Base-by-base conservation (phyloP, 2,113 vertebrate species). In the Diglossa brunneiventris region DNA sequence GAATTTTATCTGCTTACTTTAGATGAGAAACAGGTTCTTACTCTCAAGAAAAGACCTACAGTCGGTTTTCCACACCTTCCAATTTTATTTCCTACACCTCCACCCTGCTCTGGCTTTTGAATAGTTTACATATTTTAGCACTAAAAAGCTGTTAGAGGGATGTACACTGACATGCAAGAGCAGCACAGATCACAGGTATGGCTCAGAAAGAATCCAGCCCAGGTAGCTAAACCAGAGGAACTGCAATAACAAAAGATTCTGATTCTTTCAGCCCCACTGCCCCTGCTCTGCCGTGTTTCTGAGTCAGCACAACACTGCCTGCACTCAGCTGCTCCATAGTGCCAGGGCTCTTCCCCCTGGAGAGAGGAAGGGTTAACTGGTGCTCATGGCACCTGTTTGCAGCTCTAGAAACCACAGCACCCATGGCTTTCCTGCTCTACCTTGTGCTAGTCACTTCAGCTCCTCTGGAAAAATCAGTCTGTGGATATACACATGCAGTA, bases 131-230 rank as follows among this genome's bases (percentile, higher is more conserved):
- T n/a, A 30, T 84, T 50, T 41, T 70, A 52, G 44, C 27, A 44
- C 22, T 46, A 21, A 44, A 64, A 89, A 88, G 15, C 31, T 69
- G 24, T 49, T 56, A 33, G 11, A 52, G 12, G 6, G 7, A 3
- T 1, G 1, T 23, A n/a, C 12, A 24, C 24, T 26, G 37, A 68
- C 0, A 0, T 46, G 14, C 21, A 55, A 30, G 23, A 64, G 24
- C 19, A 52, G n/a, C 35, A 69, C 15, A 59, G 58, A 50, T 58
- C 33, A 61, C 37, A 94, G 46, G 24, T 8, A 18, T 0, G 0
- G 24, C 23, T 80, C 59, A 73, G 47, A 81, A 49, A 37, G 1
- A 63, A 53, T 31, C 35, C 33, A 88, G 27, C 13, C 10, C 42
- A 55, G 4, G 23, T 14, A 46, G 16, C 19, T 39, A 55, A 85